These are phyloP conservation scores for Caenorhabditis sp. DNA, from an alignment of 2,888 invertebrate species.

Conservation along the genomic window DNA sequence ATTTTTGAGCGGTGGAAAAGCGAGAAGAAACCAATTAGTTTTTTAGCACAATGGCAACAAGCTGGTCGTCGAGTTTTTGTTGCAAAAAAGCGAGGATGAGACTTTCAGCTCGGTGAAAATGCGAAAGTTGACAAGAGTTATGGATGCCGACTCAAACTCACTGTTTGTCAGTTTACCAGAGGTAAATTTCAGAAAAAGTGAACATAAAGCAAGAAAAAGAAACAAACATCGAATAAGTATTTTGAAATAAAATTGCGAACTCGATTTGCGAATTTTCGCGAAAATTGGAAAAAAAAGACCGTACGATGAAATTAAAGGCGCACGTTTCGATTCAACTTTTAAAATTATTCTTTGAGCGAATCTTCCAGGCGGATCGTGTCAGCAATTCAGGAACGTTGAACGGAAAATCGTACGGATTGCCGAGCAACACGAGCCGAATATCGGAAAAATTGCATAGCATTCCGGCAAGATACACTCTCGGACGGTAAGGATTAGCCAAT, in stretches of 20 bases:
- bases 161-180: neutral
- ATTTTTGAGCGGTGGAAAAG: slow-evolving; percentile 16
- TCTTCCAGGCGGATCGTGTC: slow-evolving; percentile 10
- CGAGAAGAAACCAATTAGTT: slow-evolving; percentile 17
- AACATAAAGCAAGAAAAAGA: neutral
- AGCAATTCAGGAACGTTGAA: slow-evolving; percentile 35
- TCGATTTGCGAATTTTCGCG: no score
- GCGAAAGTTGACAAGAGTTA: neutral
- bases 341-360: neutral
- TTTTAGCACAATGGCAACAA: slow-evolving; percentile 52
- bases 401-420: slow-evolving; percentile 38
- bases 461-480: slow-evolving; percentile 38
- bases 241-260: neutral
- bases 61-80: slow-evolving; percentile 35
- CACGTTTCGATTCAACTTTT: no score
- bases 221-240: neutral
- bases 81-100: slow-evolving; percentile 19
- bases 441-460: slow-evolving; percentile 26
- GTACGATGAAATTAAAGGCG: slow-evolving; percentile 21
- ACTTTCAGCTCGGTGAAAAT: neutral
- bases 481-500: slow-evolving; percentile 12
- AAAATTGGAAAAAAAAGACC: neutral
- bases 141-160: slow-evolving; percentile 1
- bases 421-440: slow-evolving; percentile 40
- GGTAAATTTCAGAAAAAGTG: neutral